Percentiles rank a stretch among this genome's conserved stretches.
Evolutionary conservation across 2,888 invertebrate genomes (phyloP).

Genomic region (Troglohyphantes excavatus): DNA sequence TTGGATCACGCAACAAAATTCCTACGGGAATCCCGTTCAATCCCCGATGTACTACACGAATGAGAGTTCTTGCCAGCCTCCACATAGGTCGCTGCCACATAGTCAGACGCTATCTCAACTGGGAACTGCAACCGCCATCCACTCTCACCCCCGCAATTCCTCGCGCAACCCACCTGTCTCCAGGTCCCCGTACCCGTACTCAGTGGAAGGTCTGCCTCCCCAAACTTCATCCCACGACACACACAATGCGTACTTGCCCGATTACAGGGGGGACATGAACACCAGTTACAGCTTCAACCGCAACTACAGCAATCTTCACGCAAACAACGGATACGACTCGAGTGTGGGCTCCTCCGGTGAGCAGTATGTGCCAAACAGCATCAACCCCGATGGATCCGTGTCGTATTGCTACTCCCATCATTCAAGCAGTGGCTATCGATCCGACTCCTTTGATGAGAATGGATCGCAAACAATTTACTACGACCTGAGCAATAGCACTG

Average conservation of each 20-base stretch:
- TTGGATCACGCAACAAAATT: conserved; percentile 69
- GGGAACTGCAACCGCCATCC: conserved; percentile 37
- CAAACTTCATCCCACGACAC: conserved; percentile 53
- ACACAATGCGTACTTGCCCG: conserved; percentile 75
- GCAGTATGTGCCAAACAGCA: conserved; percentile 73
- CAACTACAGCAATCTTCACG: conserved; percentile 63
- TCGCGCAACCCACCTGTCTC: conserved; percentile 62
- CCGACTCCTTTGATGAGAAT: conserved; percentile 72
- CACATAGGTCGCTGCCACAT: conserved; percentile 59
- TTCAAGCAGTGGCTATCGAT: conserved; percentile 54
- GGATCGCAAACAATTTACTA: conserved; percentile 78
- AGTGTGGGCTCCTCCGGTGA: conserved; percentile 50
- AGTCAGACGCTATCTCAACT: conserved; percentile 51
- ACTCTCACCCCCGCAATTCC: conserved; percentile 49
- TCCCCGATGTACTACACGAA: conserved; percentile 65
- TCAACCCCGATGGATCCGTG: conserved; percentile 75
- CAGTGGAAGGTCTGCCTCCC: conserved; percentile 56
- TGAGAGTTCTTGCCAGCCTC: conserved; percentile 62
- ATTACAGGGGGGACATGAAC: conserved; percentile 71
- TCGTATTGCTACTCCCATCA: conserved; percentile 76
- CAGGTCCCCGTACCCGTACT: conserved; percentile 71
- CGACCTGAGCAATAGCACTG: conserved; percentile 75
- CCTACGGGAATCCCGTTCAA: conserved; percentile 64
- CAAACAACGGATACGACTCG: conserved; percentile 70
- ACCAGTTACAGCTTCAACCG: conserved; percentile 54